Conservation (phyloP, 2,113 vertebrate genomes). For the Pelvicachromis taeniatus region DNA sequence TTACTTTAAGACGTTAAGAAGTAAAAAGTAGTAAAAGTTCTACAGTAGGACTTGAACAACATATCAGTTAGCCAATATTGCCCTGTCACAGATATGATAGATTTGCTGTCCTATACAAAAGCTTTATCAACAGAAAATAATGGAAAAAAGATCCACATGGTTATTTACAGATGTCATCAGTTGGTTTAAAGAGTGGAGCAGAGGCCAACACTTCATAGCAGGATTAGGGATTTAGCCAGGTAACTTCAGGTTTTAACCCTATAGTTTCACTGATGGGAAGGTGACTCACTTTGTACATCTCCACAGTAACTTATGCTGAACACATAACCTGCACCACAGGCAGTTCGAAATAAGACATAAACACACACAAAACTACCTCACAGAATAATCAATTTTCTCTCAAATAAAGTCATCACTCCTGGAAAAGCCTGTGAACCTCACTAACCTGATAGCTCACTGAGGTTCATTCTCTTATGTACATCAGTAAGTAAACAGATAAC, state of each 20-base stretch:
- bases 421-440: background rate
- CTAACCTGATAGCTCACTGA: background rate
- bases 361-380: background rate
- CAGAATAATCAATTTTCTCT: background rate
- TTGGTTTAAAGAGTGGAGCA: background rate
- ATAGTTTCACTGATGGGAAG: background rate
- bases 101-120: background rate
- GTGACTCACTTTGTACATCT: background rate
- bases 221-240: background rate
- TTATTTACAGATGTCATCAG: background rate
- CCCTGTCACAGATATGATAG: background rate
- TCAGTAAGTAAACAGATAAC: background rate
- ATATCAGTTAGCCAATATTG: background rate
- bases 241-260: background rate
- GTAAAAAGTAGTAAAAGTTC: background rate
- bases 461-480: background rate
- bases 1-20: background rate
- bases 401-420: background rate
- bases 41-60: background rate
- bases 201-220: rapidly evolving
- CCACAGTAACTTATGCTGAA: background rate
- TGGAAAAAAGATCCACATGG: background rate
- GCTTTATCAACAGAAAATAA: background rate
- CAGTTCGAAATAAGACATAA: background rate
- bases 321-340: background rate